These are phyloP conservation scores for Mastacembelus armatus DNA, from an alignment of 2,797 vertebrate species.

Conservation along the genomic window DNA sequence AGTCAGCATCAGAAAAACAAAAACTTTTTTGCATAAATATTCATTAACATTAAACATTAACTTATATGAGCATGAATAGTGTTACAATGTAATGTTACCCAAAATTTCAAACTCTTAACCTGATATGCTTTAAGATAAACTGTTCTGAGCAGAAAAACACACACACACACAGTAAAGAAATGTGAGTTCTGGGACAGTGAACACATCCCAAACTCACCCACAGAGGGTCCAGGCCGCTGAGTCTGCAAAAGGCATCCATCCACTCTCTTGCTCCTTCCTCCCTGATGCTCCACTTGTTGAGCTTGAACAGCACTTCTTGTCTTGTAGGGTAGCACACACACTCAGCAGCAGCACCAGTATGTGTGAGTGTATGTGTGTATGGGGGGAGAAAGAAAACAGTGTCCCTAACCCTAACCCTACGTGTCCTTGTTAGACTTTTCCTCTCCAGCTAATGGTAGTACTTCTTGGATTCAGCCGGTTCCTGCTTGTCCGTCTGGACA, in stretches of 20 bases:
- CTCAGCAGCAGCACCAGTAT: conserved; percentile 48
- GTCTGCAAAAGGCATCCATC: conserved; percentile 89
- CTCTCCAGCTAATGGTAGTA: conserved; percentile 45
- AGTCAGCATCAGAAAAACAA: neutral
- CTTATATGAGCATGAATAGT: neutral
- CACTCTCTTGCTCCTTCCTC: conserved; percentile 74
- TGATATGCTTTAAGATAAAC: neutral
- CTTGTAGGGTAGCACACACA: conserved; percentile 42
- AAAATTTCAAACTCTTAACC: neutral
- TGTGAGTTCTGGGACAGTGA: conserved; percentile 41
- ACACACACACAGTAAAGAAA: conserved; percentile 2
- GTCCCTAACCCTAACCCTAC: no score
- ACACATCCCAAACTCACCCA: conserved; percentile 80
- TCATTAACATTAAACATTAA: neutral
- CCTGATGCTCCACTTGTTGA: conserved; percentile 66
- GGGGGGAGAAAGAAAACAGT: conserved; percentile 26
- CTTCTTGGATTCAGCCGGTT: conserved; percentile 29
- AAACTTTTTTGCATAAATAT: neutral
- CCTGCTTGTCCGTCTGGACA: conserved; percentile 54
- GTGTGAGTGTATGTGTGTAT: conserved; percentile 27
- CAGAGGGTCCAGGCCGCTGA: conserved; percentile 87
- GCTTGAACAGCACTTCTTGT: conserved; percentile 62
- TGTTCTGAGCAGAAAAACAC: neutral
- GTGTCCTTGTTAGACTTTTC: conserved; percentile 52
- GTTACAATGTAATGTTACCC: neutral